A percentile compares a stretch with the other conserved stretches of the same genome.
phyloP scores from a whole-genome alignment of 2,888 invertebrate species.

The Lymantria monacha region DNA sequence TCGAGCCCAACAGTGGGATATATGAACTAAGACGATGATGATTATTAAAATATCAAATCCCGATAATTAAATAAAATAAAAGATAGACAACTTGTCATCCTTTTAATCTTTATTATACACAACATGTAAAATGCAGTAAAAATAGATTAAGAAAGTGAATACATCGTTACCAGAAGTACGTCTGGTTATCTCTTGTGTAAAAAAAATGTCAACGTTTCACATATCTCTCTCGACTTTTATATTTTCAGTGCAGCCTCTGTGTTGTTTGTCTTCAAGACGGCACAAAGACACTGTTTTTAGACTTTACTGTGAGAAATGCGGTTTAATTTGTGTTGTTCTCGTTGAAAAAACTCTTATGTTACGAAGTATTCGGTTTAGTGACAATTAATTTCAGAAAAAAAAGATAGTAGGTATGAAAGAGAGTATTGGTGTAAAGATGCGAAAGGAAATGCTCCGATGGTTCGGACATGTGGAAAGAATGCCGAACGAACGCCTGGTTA shows the following conservation, averaged over 20 bases:
- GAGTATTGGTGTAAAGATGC: too few relatives aligned
- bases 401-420: too few relatives aligned
- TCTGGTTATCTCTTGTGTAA: conserved; percentile 11
- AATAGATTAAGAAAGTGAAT: conserved; percentile 13
- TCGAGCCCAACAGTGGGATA: too few relatives aligned
- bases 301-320: conserved; percentile 12
- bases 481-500: too few relatives aligned
- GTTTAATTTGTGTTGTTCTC: neutral
- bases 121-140: neutral
- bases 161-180: conserved; percentile 20
- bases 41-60: too few relatives aligned
- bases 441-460: too few relatives aligned
- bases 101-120: too few relatives aligned
- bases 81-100: too few relatives aligned
- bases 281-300: conserved; percentile 25
- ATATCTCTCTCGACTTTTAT: conserved; percentile 29
- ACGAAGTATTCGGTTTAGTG: neutral
- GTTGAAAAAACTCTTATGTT: neutral
- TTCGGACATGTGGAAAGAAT: too few relatives aligned
- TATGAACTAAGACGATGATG: too few relatives aligned
- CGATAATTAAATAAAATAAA: too few relatives aligned
- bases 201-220: conserved; percentile 31
- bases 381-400: too few relatives aligned
- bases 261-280: conserved; percentile 31
- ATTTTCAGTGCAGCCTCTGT: conserved; percentile 24